Conservation (phyloP, 92 coral and sea anemone species). For the Bergia puertoricense region DNA sequence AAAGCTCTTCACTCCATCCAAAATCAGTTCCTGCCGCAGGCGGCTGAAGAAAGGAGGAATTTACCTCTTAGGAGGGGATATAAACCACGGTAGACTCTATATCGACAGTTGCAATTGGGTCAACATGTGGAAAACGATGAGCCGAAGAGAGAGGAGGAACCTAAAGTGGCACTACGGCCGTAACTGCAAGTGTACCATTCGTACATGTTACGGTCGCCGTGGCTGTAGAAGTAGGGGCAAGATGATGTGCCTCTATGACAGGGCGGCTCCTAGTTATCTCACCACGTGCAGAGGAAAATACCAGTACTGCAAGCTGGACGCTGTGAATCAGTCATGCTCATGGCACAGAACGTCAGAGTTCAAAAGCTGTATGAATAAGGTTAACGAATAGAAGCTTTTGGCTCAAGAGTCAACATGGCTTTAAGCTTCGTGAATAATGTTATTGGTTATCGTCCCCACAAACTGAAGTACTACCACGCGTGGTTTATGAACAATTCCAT, state of each 20-base stretch:
- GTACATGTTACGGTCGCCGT: conserved; percentile 69
- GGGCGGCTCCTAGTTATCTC: conserved; percentile 39
- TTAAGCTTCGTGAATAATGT: neutral
- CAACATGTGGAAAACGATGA: conserved; percentile 76
- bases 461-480: neutral
- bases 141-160: conserved; percentile 81
- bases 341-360: conserved; percentile 52
- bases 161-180: conserved; percentile 77
- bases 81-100: conserved; percentile 67
- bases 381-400: neutral
- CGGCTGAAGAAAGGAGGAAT: conserved; percentile 60
- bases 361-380: conserved; percentile 31
- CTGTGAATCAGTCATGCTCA: conserved; percentile 48
- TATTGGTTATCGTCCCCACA: too few species aligned
- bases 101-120: conserved; percentile 81
- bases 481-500: neutral
- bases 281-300: conserved; percentile 63
- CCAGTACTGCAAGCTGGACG: conserved; percentile 69
- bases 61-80: conserved; percentile 85
- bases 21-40: conserved; percentile 61
- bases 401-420: neutral
- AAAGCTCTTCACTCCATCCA: conserved; percentile 81
- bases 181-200: conserved; percentile 83
- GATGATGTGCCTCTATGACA: conserved; percentile 47
- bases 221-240: conserved; percentile 55